These are phyloP conservation scores for Garra rufa DNA, from an alignment of 2,113 vertebrate genomes.

Conservation along the genomic window DNA sequence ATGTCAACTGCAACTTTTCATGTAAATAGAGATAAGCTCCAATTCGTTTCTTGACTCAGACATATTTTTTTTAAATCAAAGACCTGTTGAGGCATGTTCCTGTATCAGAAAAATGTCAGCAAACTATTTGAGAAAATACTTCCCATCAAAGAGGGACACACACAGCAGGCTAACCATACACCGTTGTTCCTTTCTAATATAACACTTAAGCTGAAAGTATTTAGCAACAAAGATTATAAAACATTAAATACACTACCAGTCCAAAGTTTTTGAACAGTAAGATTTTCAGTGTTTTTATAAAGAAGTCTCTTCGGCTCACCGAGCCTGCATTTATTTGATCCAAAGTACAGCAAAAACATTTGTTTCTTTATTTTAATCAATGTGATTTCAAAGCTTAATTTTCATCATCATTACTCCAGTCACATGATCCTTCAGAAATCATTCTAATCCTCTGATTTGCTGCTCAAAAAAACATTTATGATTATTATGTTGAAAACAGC, in stretches of 20 bases:
- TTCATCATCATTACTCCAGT: too few relatives aligned
- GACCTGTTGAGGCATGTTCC: not conserved
- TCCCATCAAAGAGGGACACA: not conserved
- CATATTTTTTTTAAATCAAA: not conserved
- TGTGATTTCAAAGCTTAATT: too few relatives aligned
- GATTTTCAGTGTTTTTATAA: too few relatives aligned
- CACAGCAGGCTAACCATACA: not conserved
- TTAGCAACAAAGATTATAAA: not conserved
- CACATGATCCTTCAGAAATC: too few relatives aligned
- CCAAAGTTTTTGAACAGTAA: too few relatives aligned
- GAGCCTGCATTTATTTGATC: too few relatives aligned
- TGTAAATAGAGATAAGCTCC: not conserved
- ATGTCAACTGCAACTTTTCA: slow-evolving; percentile 22
- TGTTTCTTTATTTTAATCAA: too few relatives aligned
- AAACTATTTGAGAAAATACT: not conserved
- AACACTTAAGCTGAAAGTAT: not conserved
- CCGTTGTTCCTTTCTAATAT: not conserved
- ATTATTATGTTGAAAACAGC: too few relatives aligned
- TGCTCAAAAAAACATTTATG: too few relatives aligned
- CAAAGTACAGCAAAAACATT: too few relatives aligned
- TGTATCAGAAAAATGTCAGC: not conserved
- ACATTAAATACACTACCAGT: not conserved
- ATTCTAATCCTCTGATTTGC: too few relatives aligned
- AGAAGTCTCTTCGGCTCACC: too few relatives aligned
- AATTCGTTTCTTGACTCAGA: not conserved